These are phyloP conservation scores for Linurgus olivaceus DNA, from an alignment of 2,797 vertebrate genomes.

Conservation along the genomic window DNA sequence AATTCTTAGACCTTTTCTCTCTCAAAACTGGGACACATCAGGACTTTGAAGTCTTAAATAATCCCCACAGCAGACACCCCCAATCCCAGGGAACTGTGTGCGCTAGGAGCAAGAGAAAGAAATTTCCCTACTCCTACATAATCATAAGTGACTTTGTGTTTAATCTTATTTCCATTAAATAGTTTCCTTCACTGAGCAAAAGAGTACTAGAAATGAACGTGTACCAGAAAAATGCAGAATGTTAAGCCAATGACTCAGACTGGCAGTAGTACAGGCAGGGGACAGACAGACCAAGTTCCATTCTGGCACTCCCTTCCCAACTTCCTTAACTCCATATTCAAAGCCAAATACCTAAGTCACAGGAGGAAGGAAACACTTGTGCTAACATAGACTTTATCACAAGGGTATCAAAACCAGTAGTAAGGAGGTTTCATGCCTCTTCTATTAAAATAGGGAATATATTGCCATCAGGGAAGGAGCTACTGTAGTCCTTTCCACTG, in stretches of 20 bases:
- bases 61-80: neutral
- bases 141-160: neutral
- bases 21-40: conserved; percentile 26
- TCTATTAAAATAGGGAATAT: neutral
- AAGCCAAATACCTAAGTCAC: neutral
- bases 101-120: neutral
- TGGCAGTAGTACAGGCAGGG: neutral
- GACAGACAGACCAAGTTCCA: neutral
- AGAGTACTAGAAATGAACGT: neutral
- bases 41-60: conserved; percentile 43
- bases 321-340: neutral
- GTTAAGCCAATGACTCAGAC: neutral
- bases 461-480: neutral
- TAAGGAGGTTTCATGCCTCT: neutral
- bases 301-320: neutral
- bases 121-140: conserved; percentile 14
- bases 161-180: conserved; percentile 21
- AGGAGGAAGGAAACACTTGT: neutral
- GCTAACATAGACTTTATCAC: neutral
- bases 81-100: neutral
- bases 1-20: neutral
- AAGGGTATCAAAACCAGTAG: neutral
- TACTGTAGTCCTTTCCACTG: neutral
- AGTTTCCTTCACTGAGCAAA: neutral
- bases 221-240: neutral